Evolutionary conservation across 2,888 invertebrate genomes (phyloP), one percentile per base, ranked within the genome.

Genomic region (Agrochola circellaris): DNA sequence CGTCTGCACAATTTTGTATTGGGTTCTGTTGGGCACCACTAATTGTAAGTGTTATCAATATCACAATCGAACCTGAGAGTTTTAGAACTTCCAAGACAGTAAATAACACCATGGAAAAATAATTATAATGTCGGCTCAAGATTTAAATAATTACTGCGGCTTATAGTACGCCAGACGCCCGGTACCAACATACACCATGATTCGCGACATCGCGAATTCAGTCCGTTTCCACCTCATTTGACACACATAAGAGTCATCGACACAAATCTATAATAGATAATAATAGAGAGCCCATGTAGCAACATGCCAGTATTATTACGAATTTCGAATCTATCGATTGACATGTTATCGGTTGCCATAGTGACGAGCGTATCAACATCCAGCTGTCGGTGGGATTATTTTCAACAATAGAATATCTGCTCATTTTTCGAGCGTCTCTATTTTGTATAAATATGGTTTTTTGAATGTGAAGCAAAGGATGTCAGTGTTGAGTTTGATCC

Each of bases 401-500:
- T 88, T 77, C 75, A 77, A 90, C 84, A 91, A 87, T 90, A 90
- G 23, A 91, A 90, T 89, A 77, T 75, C 72, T 79, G 85, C 91
- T 92, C 88, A 77, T 61, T 92, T 91, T 93, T 88, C 75, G 81
- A 68, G 81, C 89, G 15, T 89, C 84, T 84, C 68, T 89, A 81
- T 90, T 89, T 93, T 90, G 83, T 92, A 83, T 85, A 82, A 92
- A 90, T 91, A 96, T 96, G 95, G 90, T 88, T 88, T 81, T 89
- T 80, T 86, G 81, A 75, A 78, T 88, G 90, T 92, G 89, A 88
- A 73, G 20, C 77, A 84, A 88, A 95, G 84, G 74, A 96, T 97
- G 96, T 97, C 97, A 91, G 94, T 96, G 85, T 85, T 97, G 89
- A 97, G 97, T 93, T 92, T 97, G 75, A 92, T 96, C 73, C 96